phyloP scores from a whole-genome alignment of 2,113 vertebrate species.

The Larimichthys polyactis region DNA sequence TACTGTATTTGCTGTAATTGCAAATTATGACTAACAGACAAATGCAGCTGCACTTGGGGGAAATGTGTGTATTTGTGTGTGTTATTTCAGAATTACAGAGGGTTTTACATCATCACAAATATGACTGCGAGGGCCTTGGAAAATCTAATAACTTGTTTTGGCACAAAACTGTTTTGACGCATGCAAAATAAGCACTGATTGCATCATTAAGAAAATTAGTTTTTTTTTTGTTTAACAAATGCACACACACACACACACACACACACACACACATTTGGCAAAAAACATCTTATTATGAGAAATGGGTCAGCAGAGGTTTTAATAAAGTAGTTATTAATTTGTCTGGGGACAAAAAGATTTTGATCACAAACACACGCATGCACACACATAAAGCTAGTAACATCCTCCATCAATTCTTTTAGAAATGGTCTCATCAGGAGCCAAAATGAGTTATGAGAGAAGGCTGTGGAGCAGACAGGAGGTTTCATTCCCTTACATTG shows the following conservation, averaged over 20 bases:
- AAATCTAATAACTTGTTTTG: conserved; percentile 38
- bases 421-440: conserved; percentile 52
- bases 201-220: conserved; percentile 33
- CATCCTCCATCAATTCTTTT: conserved; percentile 50
- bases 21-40: not conserved
- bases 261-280: not conserved
- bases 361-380: conserved; percentile 5
- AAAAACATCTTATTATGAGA: conserved; percentile 2
- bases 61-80: not conserved
- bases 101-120: conserved; percentile 52
- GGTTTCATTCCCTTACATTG: conserved; percentile 60
- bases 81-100: conserved; percentile 40
- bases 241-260: not conserved
- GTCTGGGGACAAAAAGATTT: conserved; percentile 14
- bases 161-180: conserved; percentile 26
- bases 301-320: conserved; percentile 26
- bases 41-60: not conserved
- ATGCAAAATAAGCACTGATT: conserved; percentile 3
- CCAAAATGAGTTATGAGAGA: conserved; percentile 53
- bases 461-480: conserved; percentile 42
- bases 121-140: not conserved
- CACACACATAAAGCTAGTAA: not conserved
- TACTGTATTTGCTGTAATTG: conserved; percentile 6
- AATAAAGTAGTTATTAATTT: conserved; percentile 11
- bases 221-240: conserved; percentile 9